A percentile compares a stretch with the other conserved stretches of the same genome.
These are phyloP conservation scores for Unio delphinus DNA, from an alignment of 2,888 invertebrate species.

Conservation along the genomic window DNA sequence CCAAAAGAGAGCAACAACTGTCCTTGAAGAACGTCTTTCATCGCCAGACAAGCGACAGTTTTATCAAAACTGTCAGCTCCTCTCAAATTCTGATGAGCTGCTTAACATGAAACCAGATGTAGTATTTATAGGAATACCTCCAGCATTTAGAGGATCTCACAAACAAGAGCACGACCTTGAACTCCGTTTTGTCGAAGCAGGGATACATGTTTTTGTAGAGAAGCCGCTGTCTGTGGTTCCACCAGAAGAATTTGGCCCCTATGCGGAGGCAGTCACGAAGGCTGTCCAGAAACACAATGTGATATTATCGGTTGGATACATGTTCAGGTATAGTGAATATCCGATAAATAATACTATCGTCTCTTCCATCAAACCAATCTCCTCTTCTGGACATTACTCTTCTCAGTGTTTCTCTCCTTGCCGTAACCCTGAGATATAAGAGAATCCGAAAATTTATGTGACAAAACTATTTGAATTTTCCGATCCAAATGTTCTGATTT, in stretches of 20 bases:
- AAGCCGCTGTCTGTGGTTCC: slow-evolving; percentile 22
- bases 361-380: too few relatives aligned
- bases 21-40: slow-evolving; percentile 6
- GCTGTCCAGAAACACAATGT: slow-evolving; percentile 15
- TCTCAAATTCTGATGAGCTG: slow-evolving; percentile 7
- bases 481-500: too few relatives aligned
- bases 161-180: slow-evolving; percentile 7
- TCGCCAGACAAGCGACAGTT: slow-evolving; percentile 6
- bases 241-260: slow-evolving; percentile 14
- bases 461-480: too few relatives aligned
- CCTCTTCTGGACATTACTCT: too few relatives aligned
- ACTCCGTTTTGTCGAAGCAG: slow-evolving; percentile 15
- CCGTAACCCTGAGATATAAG: too few relatives aligned
- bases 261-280: slow-evolving; percentile 7
- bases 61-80: slow-evolving; percentile 16
- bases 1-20: slow-evolving; percentile 4
- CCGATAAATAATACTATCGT: background rate
- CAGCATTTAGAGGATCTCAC: slow-evolving; percentile 15
- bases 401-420: too few relatives aligned
- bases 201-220: slow-evolving; percentile 24
- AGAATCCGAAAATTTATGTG: too few relatives aligned
- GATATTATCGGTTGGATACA: slow-evolving; percentile 21
- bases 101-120: slow-evolving; percentile 17
- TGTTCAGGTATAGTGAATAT: slow-evolving; percentile 16
- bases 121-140: slow-evolving; percentile 23